phyloP scores from a whole-genome alignment of 2,113 vertebrate species.

The Felis chaus region DNA sequence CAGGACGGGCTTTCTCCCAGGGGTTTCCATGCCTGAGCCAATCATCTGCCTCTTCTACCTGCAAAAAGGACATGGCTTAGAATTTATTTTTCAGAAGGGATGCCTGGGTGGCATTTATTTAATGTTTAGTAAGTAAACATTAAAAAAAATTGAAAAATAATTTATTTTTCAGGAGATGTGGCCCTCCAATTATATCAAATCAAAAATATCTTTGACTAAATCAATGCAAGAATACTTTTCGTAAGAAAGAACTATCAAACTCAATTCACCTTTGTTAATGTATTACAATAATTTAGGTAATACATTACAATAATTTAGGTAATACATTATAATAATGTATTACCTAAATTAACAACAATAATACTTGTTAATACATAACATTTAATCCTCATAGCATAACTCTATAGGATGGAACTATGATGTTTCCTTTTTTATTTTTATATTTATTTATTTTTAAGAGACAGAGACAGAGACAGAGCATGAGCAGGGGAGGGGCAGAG shows the following conservation, averaged over 20 bases:
- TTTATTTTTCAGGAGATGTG: not conserved
- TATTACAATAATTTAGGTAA: not conserved
- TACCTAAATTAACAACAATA: not conserved
- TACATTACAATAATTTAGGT: no score
- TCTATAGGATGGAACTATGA: not conserved
- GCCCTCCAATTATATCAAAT: not conserved
- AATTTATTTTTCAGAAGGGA: not conserved
- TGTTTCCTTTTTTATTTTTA: not conserved
- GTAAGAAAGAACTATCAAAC: not conserved
- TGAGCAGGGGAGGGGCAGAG: no score
- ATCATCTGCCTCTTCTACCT: constrained; percentile 98
- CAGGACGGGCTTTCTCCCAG: constrained; percentile 97
- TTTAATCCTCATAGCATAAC: not conserved
- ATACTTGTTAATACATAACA: not conserved
- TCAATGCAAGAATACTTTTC: not conserved
- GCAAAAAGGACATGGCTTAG: not conserved
- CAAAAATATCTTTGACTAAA: not conserved
- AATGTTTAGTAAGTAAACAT: no score
- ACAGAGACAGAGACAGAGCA: no score
- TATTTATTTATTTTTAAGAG: no score
- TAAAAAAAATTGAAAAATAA: no score
- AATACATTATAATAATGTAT: no score
- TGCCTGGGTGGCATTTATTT: no score
- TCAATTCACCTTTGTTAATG: not conserved
- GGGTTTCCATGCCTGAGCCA: constrained; percentile 97